Percentiles rank a stretch among this genome's conserved stretches.
These are phyloP conservation scores for Myodes glareolus DNA, from an alignment of 2,113 vertebrate species.

Conservation along the genomic window DNA sequence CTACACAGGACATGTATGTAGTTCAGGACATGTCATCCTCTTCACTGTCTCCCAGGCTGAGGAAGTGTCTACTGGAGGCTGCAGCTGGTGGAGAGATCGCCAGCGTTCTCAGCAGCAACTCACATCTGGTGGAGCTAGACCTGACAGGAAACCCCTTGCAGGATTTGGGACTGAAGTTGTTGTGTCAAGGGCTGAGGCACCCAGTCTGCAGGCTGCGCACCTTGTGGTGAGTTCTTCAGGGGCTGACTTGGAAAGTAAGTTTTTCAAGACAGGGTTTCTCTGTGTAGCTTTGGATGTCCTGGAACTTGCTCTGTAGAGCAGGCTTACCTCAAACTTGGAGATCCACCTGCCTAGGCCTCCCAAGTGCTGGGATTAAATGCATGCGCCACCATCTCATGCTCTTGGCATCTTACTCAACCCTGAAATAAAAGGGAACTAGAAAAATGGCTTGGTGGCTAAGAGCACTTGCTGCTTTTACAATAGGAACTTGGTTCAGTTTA, in stretches of 20 bases:
- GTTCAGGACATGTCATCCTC: accelerated
- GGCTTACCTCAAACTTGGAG: too few species aligned
- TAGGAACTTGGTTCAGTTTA: background rate
- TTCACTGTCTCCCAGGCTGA: conserved; percentile 18
- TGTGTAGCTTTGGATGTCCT: too few species aligned
- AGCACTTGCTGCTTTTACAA: background rate
- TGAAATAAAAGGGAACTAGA: background rate
- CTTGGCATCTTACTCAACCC: background rate
- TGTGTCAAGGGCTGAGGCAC: conserved; percentile 54
- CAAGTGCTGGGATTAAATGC: too few species aligned
- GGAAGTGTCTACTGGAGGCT: conserved; percentile 41
- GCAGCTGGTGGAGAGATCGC: conserved; percentile 43
- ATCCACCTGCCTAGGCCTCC: too few species aligned
- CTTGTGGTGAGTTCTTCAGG: conserved; percentile 56
- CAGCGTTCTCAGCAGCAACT: conserved; percentile 1
- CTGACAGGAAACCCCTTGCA: conserved; percentile 52
- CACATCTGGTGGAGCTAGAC: conserved; percentile 59
- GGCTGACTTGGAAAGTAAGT: background rate
- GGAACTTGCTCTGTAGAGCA: too few species aligned
- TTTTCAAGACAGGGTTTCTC: too few species aligned
- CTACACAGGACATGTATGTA: background rate
- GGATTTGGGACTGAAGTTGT: conserved; percentile 1
- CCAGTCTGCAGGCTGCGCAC: conserved; percentile 1
- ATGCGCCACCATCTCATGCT: too few species aligned
- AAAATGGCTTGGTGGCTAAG: background rate